Conservation (phyloP, 2,113 vertebrate genomes). For the Oreochromis spilurus region DNA sequence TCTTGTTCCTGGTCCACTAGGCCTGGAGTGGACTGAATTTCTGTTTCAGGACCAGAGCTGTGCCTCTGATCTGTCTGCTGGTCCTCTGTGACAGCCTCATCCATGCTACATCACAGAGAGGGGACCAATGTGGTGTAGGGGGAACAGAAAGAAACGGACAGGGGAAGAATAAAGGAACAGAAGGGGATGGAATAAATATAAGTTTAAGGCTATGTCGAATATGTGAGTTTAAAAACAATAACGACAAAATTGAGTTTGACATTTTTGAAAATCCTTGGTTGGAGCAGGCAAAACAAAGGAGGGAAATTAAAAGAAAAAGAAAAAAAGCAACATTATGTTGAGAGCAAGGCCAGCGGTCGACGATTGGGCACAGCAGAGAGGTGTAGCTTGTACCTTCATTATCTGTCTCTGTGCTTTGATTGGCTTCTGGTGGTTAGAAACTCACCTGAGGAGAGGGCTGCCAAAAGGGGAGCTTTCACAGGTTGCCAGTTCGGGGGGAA, state of each 20-base stretch:
- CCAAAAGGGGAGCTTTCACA: conserved; percentile 82
- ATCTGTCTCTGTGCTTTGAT: conserved; percentile 57
- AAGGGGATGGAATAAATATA: background rate
- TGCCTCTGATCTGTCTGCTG: conserved; percentile 22
- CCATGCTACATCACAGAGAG: conserved; percentile 39
- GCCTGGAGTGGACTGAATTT: conserved; percentile 17
- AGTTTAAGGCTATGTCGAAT: background rate
- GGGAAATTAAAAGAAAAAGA: background rate
- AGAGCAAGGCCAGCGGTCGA: conserved; percentile 61
- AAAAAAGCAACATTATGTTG: background rate
- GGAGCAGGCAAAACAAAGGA: conserved; percentile 22
- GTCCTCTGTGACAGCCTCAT: conserved; percentile 50
- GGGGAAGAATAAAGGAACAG: background rate
- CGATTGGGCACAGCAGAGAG: conserved; percentile 57
- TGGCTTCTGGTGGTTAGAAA: conserved; percentile 42
- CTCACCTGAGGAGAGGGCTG: conserved; percentile 82
- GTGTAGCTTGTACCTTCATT: conserved; percentile 50
- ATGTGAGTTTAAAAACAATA: background rate
- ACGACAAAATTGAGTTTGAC: background rate
- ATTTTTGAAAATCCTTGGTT: background rate
- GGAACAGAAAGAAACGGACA: background rate
- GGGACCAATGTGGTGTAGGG: background rate
- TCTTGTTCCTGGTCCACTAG: conserved; percentile 36
- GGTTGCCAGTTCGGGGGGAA: conserved; percentile 73
- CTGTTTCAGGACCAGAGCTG: conserved; percentile 37